phyloP scores from a whole-genome alignment of 1,140 invertebrate species.

The Drosophila murphyi region DNA sequence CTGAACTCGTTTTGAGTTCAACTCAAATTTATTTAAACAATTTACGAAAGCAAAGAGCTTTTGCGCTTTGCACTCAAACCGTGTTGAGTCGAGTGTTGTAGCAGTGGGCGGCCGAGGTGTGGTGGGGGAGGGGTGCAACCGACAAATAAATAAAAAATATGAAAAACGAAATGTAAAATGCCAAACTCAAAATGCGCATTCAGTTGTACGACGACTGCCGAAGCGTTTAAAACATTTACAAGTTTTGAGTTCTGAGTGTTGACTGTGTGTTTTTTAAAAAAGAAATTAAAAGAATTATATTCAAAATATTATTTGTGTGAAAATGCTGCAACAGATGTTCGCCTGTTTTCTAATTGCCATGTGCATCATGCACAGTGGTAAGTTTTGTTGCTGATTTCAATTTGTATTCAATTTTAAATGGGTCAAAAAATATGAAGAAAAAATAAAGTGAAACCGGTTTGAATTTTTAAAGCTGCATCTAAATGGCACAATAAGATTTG shows the following conservation, averaged over 20 bases:
- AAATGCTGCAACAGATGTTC: conserved; percentile 66
- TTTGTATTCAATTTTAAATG: background rate
- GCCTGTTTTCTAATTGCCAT: conserved; percentile 56
- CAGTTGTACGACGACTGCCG: conserved; percentile 58
- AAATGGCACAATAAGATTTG: background rate
- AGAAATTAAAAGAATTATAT: background rate
- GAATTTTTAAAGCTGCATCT: background rate
- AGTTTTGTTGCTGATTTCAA: conserved; percentile 31
- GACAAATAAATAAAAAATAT: conserved; percentile 22
- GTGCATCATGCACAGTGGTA: conserved; percentile 65
- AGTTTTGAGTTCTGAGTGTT: conserved; percentile 2
- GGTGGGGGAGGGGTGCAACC: background rate
- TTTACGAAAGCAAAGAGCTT: conserved; percentile 30
- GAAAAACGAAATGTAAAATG: no score
- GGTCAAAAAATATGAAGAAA: conserved; percentile 22
- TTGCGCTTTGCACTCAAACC: conserved; percentile 39
- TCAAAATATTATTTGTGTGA: conserved; percentile 7
- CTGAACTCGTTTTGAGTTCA: conserved; percentile 63
- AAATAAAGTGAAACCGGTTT: conserved; percentile 41
- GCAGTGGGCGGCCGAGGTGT: no score
- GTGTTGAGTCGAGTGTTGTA: conserved; percentile 5
- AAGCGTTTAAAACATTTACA: conserved; percentile 27
- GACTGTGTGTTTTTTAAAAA: background rate
- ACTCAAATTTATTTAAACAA: conserved; percentile 53
- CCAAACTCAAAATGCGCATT: conserved; percentile 36